Evolutionary conservation across 2,797 vertebrate genomes (phyloP).

Genomic region (Trichosurus vulpecula): DNA sequence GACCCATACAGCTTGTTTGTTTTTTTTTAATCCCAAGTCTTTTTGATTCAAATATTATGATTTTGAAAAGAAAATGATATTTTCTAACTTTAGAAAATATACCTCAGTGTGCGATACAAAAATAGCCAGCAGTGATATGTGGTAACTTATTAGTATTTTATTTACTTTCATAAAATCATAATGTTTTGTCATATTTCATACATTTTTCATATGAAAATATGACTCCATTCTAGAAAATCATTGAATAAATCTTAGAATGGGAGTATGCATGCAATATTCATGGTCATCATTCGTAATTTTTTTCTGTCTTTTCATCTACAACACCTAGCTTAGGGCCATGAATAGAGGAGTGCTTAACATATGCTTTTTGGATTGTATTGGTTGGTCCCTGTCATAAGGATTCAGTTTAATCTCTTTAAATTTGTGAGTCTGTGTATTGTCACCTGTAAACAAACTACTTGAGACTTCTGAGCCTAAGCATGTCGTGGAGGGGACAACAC

Average conservation of each 20-base stretch:
- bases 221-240: slow-evolving; percentile 31
- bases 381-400: background rate
- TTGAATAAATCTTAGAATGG: slow-evolving; percentile 19
- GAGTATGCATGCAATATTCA: background rate
- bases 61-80: slow-evolving; percentile 70
- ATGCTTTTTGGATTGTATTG: background rate
- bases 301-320: background rate
- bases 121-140: slow-evolving; percentile 27
- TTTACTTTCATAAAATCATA: slow-evolving; percentile 68
- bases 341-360: background rate
- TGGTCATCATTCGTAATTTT: background rate
- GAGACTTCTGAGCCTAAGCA: background rate
- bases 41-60: slow-evolving; percentile 57
- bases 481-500: background rate
- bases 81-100: slow-evolving; percentile 52
- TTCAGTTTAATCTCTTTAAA: background rate
- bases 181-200: slow-evolving; percentile 59
- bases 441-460: background rate
- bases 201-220: slow-evolving; percentile 51
- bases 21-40: background rate
- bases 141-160: slow-evolving; percentile 47
- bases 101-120: background rate
- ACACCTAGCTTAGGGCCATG: background rate
- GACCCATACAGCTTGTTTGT: slow-evolving; percentile 12
- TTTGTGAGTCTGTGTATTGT: background rate